Conservation (phyloP, 2,113 vertebrate species). For the Ageneiosus marmoratus region DNA sequence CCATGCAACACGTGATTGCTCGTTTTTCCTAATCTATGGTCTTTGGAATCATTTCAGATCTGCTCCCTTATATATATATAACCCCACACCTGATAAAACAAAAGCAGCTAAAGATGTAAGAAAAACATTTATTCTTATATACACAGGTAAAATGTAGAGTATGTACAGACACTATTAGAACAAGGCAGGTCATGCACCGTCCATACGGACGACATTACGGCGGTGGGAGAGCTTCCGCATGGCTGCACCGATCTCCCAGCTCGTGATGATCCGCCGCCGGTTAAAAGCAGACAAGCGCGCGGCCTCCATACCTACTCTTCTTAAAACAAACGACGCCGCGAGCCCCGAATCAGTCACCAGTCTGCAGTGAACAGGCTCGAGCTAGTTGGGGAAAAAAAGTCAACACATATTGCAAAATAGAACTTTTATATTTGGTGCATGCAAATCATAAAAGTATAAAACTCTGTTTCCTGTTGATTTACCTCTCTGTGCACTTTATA, state of each 20-base stretch:
- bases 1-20: not conserved
- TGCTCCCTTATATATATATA: too few relatives aligned
- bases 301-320: constrained; percentile 66
- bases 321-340: constrained; percentile 49
- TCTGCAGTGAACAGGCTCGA: not conserved
- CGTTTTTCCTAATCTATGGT: not conserved
- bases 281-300: constrained; percentile 63
- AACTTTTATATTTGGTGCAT: too few relatives aligned
- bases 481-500: constrained; percentile 13
- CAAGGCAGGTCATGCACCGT: constrained; percentile 17
- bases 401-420: too few relatives aligned
- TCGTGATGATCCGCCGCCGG: constrained; percentile 60
- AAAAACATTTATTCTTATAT: constrained; percentile 8
- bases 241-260: constrained; percentile 63
- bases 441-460: not conserved
- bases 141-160: not conserved
- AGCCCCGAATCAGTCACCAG: not conserved
- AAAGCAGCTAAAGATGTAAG: not conserved
- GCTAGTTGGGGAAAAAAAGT: too few relatives aligned
- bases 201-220: not conserved
- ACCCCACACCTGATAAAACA: not conserved
- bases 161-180: not conserved
- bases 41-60: not conserved
- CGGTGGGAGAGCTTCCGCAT: constrained; percentile 35
- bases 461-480: not conserved